These are phyloP conservation scores for Oeneis ivallda DNA, from an alignment of 2,888 invertebrate species.

Conservation along the genomic window DNA sequence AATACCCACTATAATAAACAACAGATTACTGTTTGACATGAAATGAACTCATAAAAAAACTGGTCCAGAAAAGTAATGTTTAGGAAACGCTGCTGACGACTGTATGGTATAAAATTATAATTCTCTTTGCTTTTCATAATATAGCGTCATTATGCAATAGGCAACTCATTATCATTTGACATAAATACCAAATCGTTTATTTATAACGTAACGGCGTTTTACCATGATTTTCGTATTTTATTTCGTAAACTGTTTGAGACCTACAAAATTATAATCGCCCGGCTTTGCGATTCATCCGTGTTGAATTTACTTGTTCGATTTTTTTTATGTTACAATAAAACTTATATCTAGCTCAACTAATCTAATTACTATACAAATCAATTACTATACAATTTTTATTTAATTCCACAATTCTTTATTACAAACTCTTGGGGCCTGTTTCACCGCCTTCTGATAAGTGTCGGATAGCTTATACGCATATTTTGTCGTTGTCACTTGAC, in stretches of 20 bases:
- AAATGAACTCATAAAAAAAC: constrained; percentile 8
- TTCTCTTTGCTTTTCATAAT: constrained; percentile 34
- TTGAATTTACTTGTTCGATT: too few relatives aligned
- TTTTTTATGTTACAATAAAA: too few relatives aligned
- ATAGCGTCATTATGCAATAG: constrained; percentile 37
- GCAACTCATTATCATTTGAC: constrained; percentile 42
- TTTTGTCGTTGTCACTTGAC: too few relatives aligned
- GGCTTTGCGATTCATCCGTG: too few relatives aligned
- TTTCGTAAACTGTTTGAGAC: not conserved
- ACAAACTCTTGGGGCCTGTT: too few relatives aligned
- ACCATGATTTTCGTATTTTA: not conserved
- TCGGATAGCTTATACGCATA: too few relatives aligned
- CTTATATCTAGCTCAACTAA: too few relatives aligned
- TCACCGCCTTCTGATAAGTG: too few relatives aligned
- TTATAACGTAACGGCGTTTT: constrained; percentile 14
- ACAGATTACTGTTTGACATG: not conserved
- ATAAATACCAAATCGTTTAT: constrained; percentile 36
- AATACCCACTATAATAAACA: not conserved
- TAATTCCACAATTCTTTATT: too few relatives aligned
- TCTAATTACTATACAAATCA: too few relatives aligned
- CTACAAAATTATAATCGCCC: too few relatives aligned
- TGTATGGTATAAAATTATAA: constrained; percentile 20
- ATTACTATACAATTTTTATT: too few relatives aligned
- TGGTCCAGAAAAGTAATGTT: constrained; percentile 2
- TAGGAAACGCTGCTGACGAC: not conserved